phyloP scores from a whole-genome alignment of 2,888 invertebrate species.

The Pocota personata region DNA sequence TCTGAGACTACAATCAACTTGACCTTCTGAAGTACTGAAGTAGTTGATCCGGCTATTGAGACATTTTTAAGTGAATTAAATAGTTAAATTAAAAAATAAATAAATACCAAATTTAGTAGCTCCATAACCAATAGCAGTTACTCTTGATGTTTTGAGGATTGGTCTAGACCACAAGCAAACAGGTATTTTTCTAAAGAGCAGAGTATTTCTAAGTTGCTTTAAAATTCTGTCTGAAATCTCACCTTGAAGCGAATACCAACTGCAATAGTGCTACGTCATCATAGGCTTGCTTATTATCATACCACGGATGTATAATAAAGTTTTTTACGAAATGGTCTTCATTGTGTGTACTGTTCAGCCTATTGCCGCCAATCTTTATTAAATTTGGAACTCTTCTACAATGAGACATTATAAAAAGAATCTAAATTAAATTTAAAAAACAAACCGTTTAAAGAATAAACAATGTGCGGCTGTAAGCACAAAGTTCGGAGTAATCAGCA shows the following conservation, averaged over 20 bases:
- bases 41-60: constrained; percentile 41
- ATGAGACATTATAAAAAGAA: neutral
- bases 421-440: neutral
- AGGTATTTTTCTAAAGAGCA: constrained; percentile 19
- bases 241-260: constrained; percentile 28
- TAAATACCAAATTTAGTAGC: constrained; percentile 53
- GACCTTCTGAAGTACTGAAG: constrained; percentile 43
- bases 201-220: neutral
- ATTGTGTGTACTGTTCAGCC: constrained; percentile 45
- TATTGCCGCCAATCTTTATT: constrained; percentile 53
- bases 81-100: neutral
- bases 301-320: constrained; percentile 35
- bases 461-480: constrained; percentile 65
- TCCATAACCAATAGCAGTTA: constrained; percentile 61
- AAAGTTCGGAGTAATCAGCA: constrained; percentile 41
- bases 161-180: constrained; percentile 48
- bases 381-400: constrained; percentile 48
- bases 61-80: neutral
- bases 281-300: constrained; percentile 21
- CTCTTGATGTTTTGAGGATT: constrained; percentile 9
- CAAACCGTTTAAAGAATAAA: constrained; percentile 50
- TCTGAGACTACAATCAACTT: constrained; percentile 26
- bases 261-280: constrained; percentile 49
- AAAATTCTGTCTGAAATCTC: neutral
- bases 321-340: constrained; percentile 23